A percentile compares a stretch with the other conserved stretches of the same genome.
These are phyloP conservation scores for Acanthurus leucopareius DNA, from an alignment of 2,797 vertebrate genomes.

Conservation along the genomic window DNA sequence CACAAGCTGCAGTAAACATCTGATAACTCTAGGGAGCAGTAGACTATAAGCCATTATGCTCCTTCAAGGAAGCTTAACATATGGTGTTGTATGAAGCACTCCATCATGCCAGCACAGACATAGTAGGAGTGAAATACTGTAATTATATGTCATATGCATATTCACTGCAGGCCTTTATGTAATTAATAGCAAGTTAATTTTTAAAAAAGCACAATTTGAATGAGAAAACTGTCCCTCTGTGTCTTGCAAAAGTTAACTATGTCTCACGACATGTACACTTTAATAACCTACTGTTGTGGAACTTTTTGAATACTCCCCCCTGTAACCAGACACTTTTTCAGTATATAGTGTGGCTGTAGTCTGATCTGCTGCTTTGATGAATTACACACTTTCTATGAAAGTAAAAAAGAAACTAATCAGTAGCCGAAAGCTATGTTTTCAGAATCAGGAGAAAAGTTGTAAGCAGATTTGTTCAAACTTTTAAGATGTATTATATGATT, in stretches of 20 bases:
- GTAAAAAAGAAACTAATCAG: slow-evolving; percentile 62
- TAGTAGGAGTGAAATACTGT: slow-evolving; percentile 59
- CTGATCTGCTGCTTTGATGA: slow-evolving; percentile 20
- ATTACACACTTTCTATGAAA: slow-evolving; percentile 32
- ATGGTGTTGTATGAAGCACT: slow-evolving; percentile 43
- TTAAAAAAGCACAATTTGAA: slow-evolving; percentile 59
- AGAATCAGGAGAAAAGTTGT: slow-evolving; percentile 65
- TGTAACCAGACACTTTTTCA: slow-evolving; percentile 28
- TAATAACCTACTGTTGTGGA: slow-evolving; percentile 29
- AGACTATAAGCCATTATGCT: slow-evolving; percentile 62
- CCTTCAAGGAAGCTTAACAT: slow-evolving; percentile 35
- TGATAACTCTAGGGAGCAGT: slow-evolving; percentile 74
- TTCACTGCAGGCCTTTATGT: slow-evolving; percentile 61
- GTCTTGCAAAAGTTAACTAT: slow-evolving; percentile 47
- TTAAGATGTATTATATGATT: slow-evolving; percentile 62
- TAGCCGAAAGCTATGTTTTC: slow-evolving; percentile 48
- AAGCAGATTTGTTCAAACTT: slow-evolving; percentile 75
- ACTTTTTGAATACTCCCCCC: slow-evolving; percentile 29
- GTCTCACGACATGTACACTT: slow-evolving; percentile 37
- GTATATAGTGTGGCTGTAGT: background rate
- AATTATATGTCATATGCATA: slow-evolving; percentile 68
- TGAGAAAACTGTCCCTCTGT: slow-evolving; percentile 56
- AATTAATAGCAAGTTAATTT: slow-evolving; percentile 62
- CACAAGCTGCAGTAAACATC: slow-evolving; percentile 58
- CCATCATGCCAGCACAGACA: slow-evolving; percentile 56